These are phyloP conservation scores for Glandiceps talaboti DNA, from an alignment of 53 echinoderm and acorn worm species.

Conservation along the genomic window DNA sequence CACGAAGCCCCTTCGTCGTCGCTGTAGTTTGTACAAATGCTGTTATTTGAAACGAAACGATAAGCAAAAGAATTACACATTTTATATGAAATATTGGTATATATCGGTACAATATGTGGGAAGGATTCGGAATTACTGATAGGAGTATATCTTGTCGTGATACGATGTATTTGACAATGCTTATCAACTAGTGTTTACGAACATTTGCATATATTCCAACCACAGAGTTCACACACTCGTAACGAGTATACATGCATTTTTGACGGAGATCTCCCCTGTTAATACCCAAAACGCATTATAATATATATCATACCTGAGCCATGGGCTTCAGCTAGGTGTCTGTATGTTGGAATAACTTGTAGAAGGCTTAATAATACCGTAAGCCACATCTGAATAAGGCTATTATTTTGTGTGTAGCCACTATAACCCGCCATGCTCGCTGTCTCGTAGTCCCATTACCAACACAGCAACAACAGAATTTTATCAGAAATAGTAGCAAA, in stretches of 20 bases:
- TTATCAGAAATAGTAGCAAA: too few relatives aligned
- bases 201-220: neutral
- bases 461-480: too few relatives aligned
- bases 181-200: neutral
- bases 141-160: too few relatives aligned
- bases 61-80: too few relatives aligned
- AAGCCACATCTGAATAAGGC: constrained; percentile 96
- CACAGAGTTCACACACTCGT: neutral
- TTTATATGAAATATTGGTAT: too few relatives aligned
- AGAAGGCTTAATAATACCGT: constrained; percentile 83
- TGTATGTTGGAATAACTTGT: constrained; percentile 88
- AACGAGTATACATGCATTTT: too few relatives aligned
- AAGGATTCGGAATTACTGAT: neutral
- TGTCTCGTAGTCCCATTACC: neutral
- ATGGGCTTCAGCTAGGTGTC: constrained; percentile 5
- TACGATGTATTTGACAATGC: neutral
- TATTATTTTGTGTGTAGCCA: constrained; percentile 58
- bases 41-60: neutral
- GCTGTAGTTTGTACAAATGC: neutral
- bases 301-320: neutral
- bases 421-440: constrained; percentile 76
- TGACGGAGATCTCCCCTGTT: too few relatives aligned
- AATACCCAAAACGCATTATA: too few relatives aligned
- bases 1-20: neutral
- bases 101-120: too few relatives aligned